Evolutionary conservation across 1,140 invertebrate species (phyloP), one percentile per base, ranked within the genome.

Genomic region (Drosophila pectinifera): DNA sequence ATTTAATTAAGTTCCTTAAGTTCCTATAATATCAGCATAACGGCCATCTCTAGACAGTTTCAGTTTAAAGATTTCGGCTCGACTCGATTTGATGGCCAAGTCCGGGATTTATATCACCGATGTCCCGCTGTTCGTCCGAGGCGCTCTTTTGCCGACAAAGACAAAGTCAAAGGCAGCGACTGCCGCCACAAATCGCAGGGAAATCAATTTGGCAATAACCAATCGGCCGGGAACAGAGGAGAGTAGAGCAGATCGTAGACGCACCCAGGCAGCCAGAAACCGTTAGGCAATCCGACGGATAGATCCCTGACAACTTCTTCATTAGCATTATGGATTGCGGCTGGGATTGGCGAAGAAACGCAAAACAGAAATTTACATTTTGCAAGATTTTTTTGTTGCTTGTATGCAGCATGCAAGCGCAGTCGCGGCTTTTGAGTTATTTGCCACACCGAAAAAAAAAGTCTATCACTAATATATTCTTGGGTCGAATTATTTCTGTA

Each of bases 291-390:
- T 10, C 39, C 38, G 67, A 57, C 59, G 41, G 59, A 75, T 65
- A 43, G 70, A 67, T 70, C 51, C 64, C 49, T 70, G 68, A 70
- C 64, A 70, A 70, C 61, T 74, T 80, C 83, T 83, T 88, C 83
- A 88, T 86, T 88, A 79, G 74, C 70, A 86, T 86, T 88, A 88
- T 86, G 74, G 72, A 79, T 82, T 39, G 75, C 64, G 81, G 83
- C 56, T 62, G 39, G 45, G 18, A 53, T 36, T 22, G 51, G 14
- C 22, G 41, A 68, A 18, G 22, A 56, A 59, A 59, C 53, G 55
- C 61, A 28, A 63, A 39, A 38, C 62, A 76, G 42, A 76, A 85
- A 88, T 88, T 77, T 88, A 83, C 84, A 88, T 89, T 83, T 83
- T 75, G 45, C 63, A 45, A 77, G 57, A 80, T 69, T 58, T 55